Evolutionary conservation across 2,888 invertebrate genomes (phyloP), one percentile per base, ranked within the genome.

Genomic region (Mesochorus sp.): DNA sequence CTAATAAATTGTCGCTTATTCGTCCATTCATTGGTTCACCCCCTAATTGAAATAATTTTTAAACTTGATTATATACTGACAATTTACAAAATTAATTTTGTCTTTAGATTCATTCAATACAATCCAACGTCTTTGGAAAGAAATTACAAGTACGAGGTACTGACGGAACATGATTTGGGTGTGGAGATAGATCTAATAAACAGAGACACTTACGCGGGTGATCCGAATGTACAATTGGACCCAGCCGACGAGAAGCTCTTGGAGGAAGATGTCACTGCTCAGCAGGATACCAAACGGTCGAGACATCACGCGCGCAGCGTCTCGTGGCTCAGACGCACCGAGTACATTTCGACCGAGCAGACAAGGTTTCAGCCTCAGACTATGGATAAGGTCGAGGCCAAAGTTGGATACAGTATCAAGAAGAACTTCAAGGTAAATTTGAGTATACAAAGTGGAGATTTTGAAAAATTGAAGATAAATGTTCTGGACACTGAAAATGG

Each of bases 301-400:
- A 94, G 97, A 4, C 98, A 99, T 92, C 99, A 99, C 93, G 98
- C 98, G 0, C 96, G 97, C 82, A 97, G 96, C 88, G 99, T 99
- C 0, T 99, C 99, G 0, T 99, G 99, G 99, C 93, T 99, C 89
- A 95, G 99, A 64, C 95, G 98, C 84, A 99, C 99, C 0, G 99
- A 99, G 91, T 99, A 99, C 88, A 99, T 99, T 87, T 99, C 99
- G 2, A 99, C 99, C 39, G 99, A 99, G 92, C 98, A 98, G 91
- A 99, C 99, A 17, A 94, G 99, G 80, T 99, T 98, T 91, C 98
- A 98, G 90, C 98, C 98, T 14, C 97, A 97, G 90, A 96, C 97
- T 83, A 96, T 97, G 94, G 99, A 99, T 89, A 98, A 99, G 93
- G 98, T 98, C 89, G 99, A 99, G 93, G 98, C 99, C 0, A 99